Evolutionary conservation across 2,888 invertebrate species (phyloP), one percentile per base, ranked within the genome.

Genomic region (Patella ulyssiponensis): DNA sequence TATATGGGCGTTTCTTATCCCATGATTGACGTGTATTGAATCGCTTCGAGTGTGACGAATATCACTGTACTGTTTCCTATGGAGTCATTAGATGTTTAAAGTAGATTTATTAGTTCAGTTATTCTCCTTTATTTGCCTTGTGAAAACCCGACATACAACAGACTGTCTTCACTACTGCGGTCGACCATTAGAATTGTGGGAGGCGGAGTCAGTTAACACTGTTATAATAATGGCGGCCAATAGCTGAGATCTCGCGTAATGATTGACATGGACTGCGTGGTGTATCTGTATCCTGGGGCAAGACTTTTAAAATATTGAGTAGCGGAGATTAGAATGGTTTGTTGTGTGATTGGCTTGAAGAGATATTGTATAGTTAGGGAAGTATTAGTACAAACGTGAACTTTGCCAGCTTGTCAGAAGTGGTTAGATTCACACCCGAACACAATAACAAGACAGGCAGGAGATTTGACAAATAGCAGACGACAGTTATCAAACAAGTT

Each of bases 61-160:
- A 64, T 64, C 64, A 64, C 64, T 23, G 64, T 64, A 64, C 64
- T 23, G 64, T 64, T 64, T 64, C 64, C 64, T 23, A 64, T 64
- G 20, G 64, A 64, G 64, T 64, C 64, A 64, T 64, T 64, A 64
- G 64, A 64, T 23, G 23, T 64, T 23, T 64, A 64, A 64, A 64
- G 64, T 64, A 64, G 64, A 64, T 64, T 64, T 64, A 64, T 64
- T 64, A 64, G 64, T 23, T 20, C 64, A 23, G 64, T 64, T 64
- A 64, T 64, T 64, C 64, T 64, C 64, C 23, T 23, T 64, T 64
- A 64, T 64, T 64, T 64, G 64, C 64, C 64, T 64, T 64, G 64
- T 64, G 64, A 64, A 64, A 64, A 23, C 20, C 14, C 23, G 64
- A 23, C 64, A 64, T 23, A 64, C 64, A 64, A 64, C 64, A 64